Conservation (phyloP, 2,888 invertebrate genomes). For the Bembecia ichneumoniformis region DNA sequence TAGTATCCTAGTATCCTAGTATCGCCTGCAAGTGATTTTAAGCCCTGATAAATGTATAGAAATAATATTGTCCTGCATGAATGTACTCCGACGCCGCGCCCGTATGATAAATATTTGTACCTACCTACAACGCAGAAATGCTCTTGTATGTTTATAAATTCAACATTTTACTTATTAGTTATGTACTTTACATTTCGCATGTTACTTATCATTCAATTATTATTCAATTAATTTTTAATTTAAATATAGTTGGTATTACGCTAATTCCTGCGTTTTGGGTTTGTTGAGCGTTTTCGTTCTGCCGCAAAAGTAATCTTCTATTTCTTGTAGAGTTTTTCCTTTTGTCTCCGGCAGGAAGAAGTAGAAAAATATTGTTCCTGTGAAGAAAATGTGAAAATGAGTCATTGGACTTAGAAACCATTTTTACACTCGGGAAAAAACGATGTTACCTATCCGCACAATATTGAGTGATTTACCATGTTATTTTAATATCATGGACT, state of each 20-base stretch:
- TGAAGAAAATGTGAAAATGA: conserved; percentile 4
- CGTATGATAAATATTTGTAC: no score
- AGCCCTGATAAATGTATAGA: no score
- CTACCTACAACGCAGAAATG: no score
- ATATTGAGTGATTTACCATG: no score
- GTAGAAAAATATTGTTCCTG: conserved; percentile 76
- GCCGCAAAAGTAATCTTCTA: conserved; percentile 79
- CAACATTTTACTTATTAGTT: not conserved
- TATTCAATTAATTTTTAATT: not conserved
- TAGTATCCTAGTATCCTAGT: not conserved
- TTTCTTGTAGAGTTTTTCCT: conserved; percentile 77
- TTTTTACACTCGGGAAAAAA: no score
- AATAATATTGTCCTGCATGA: no score
- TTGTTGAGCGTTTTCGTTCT: conserved; percentile 67
- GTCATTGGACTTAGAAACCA: no score
- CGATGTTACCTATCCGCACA: no score
- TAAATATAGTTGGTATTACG: not conserved
- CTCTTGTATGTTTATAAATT: not conserved
- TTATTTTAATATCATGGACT: no score
- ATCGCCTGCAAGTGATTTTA: not conserved
- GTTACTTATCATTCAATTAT: not conserved
- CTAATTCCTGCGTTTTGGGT: conserved; percentile 14
- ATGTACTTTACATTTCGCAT: not conserved
- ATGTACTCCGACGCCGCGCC: no score
- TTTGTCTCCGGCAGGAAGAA: conserved; percentile 78